A percentile compares a stretch with the other conserved stretches of the same genome.
Evolutionary conservation across 2,888 invertebrate species (phyloP).

Genomic region (Machimus atricapillus): DNA sequence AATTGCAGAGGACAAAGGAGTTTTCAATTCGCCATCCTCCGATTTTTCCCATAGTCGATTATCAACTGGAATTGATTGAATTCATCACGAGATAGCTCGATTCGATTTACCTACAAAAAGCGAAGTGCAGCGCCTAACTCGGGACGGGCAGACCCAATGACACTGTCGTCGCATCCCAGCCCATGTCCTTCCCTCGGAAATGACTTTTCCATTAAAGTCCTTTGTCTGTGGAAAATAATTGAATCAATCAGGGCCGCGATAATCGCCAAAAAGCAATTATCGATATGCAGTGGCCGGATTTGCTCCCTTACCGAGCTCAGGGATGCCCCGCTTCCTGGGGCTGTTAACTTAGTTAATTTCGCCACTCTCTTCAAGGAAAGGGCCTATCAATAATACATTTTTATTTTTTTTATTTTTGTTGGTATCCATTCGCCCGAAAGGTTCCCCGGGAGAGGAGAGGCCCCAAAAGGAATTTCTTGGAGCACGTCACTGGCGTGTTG

Average conservation of each 20-base stretch:
- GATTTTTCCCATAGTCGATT: constrained; percentile 11
- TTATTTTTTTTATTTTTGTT: neutral
- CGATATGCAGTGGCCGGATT: neutral
- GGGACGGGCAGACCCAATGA: neutral
- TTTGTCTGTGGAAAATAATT: constrained; percentile 38
- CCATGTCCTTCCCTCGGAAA: constrained; percentile 8
- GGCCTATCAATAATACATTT: neutral
- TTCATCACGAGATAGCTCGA: constrained; percentile 36
- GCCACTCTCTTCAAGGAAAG: neutral
- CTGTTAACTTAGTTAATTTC: neutral
- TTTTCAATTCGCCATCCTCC: constrained; percentile 19
- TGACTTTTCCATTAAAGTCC: constrained; percentile 36
- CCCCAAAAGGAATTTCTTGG: neutral
- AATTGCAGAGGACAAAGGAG: constrained; percentile 15
- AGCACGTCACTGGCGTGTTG: constrained; percentile 4
- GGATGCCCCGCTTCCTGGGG: neutral
- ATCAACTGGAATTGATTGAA: constrained; percentile 29
- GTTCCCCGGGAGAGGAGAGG: neutral
- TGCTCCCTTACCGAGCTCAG: neutral
- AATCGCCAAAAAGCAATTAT: constrained; percentile 39
- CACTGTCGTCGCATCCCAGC: neutral
- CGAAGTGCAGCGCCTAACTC: constrained; percentile 1
- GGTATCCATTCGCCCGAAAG: neutral
- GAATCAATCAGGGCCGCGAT: constrained; percentile 31
- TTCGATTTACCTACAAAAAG: constrained; percentile 36